Conservation (phyloP, 2,888 invertebrate species). For the Drosophila percnosoma region DNA sequence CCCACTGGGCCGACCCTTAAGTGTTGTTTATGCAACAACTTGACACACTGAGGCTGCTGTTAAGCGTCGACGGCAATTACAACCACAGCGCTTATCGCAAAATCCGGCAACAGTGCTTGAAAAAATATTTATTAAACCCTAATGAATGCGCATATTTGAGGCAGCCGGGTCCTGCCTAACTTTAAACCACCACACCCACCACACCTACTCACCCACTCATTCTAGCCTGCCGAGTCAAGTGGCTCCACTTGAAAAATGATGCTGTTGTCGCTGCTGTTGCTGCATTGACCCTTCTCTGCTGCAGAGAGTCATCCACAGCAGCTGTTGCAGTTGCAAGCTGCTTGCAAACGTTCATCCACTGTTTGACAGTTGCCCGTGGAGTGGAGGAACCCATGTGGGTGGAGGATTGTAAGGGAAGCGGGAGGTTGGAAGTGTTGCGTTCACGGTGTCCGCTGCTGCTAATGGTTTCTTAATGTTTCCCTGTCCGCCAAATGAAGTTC, state of each 20-base stretch:
- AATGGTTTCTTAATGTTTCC: conserved; percentile 77
- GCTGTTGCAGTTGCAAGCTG: conserved; percentile 58
- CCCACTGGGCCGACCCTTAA: conserved; percentile 16
- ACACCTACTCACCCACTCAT: conserved; percentile 12
- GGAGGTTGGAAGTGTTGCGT: background rate
- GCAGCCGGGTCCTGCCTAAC: conserved; percentile 28
- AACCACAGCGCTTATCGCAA: conserved; percentile 41
- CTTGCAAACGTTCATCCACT: conserved; percentile 26
- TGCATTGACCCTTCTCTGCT: conserved; percentile 72
- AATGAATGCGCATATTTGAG: conserved; percentile 78
- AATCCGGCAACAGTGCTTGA: conserved; percentile 53
- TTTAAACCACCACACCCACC: conserved; percentile 8
- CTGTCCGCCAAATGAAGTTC: conserved; percentile 34
- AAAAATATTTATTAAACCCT: conserved; percentile 76
- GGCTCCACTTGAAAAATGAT: conserved; percentile 75
- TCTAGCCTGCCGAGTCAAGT: conserved; percentile 53
- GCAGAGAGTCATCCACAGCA: conserved; percentile 66
- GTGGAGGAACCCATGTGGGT: conserved; percentile 6
- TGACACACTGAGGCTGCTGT: conserved; percentile 59
- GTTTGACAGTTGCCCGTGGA: conserved; percentile 50
- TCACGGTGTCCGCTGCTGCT: conserved; percentile 62
- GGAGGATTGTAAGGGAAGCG: background rate
- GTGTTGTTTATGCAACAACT: conserved; percentile 36
- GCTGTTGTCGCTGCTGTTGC: conserved; percentile 55
- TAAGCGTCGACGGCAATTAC: conserved; percentile 52